Evolutionary conservation across 2,797 vertebrate species (phyloP).

Genomic region (Lophius americanus): DNA sequence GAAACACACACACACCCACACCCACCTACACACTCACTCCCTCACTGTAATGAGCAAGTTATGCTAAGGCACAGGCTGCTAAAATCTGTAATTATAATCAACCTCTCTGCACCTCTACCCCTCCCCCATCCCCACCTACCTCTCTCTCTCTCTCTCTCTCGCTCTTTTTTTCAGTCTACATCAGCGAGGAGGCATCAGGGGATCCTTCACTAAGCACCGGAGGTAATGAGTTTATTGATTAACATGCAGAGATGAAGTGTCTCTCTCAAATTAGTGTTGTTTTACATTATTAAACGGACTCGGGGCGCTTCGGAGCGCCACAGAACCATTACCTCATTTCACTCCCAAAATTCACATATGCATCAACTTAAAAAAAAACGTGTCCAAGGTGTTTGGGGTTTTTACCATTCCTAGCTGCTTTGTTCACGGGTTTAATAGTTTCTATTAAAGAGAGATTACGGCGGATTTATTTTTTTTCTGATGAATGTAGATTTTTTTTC

Average conservation of each 20-base stretch:
- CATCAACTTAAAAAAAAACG: slow-evolving; percentile 25
- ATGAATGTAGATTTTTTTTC: slow-evolving; percentile 58
- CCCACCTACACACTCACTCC: slow-evolving; percentile 24
- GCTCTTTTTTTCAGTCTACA: slow-evolving; percentile 54
- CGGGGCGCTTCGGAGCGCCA: slow-evolving; percentile 56
- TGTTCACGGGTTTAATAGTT: slow-evolving; percentile 3
- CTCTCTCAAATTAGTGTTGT: slow-evolving; percentile 77
- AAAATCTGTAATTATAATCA: slow-evolving; percentile 88
- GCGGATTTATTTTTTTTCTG: slow-evolving; percentile 10
- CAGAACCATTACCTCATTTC: slow-evolving; percentile 63
- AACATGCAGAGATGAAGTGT: slow-evolving; percentile 77
- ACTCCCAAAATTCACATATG: slow-evolving; percentile 56
- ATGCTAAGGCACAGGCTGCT: slow-evolving; percentile 83
- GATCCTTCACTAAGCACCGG: slow-evolving; percentile 77
- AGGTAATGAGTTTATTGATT: slow-evolving; percentile 83
- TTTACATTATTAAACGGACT: slow-evolving; percentile 79
- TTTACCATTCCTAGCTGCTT: slow-evolving; percentile 8
- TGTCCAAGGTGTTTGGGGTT: slow-evolving; percentile 24
- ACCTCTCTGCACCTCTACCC: slow-evolving; percentile 67
- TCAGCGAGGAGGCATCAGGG: slow-evolving; percentile 74
- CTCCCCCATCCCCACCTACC: slow-evolving; percentile 55
- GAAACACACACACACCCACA: slow-evolving; percentile 29
- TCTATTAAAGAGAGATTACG: background rate
- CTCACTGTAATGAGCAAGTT: slow-evolving; percentile 84
- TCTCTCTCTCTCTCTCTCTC: slow-evolving; percentile 28